A percentile compares a stretch with the other conserved stretches of the same genome.
Conservation (phyloP, 1,140 invertebrate genomes). For the Bombyx mori region ASM3026992v2 NC_085127.1:9450501-9451000, state of each 20-base stretch:
- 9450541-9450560: slow-evolving; percentile 65
- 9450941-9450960: no score
- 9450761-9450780: slow-evolving; percentile 16
- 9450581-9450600: slow-evolving; percentile 62
- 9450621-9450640: slow-evolving; percentile 63
- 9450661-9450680: slow-evolving; percentile 70
- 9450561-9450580: slow-evolving; percentile 58
- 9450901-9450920: no score
- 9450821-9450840: slow-evolving; percentile 7
- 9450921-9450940: no score
- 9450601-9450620: slow-evolving; percentile 68
- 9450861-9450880: neutral
- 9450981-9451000: neutral
- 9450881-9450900: no score
- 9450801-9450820: slow-evolving; percentile 9
- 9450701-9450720: slow-evolving; percentile 53
- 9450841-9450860: neutral
- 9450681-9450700: slow-evolving; percentile 65
- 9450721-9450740: slow-evolving; percentile 57
- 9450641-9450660: slow-evolving; percentile 71
- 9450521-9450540: slow-evolving; percentile 61
- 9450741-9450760: slow-evolving; percentile 35
- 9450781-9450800: slow-evolving; percentile 14
- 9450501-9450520: slow-evolving; percentile 55
- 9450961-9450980: no score